phyloP scores from a whole-genome alignment of 2,888 invertebrate genomes.

The Rhagium mordax region DNA sequence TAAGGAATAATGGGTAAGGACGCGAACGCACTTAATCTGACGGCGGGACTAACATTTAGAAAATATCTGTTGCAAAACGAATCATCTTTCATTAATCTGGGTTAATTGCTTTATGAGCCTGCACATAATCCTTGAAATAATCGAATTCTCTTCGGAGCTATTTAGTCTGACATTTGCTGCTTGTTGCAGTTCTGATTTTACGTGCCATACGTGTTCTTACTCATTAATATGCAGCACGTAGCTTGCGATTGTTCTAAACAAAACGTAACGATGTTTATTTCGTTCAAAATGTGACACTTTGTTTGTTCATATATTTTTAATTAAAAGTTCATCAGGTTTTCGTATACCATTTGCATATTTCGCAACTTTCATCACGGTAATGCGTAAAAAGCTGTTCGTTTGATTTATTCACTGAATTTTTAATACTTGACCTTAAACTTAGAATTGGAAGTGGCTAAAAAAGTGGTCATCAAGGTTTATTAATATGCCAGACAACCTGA shows the following conservation, averaged over 20 bases:
- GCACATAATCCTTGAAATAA: conserved; percentile 54
- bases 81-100: conserved; percentile 52
- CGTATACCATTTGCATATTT: background rate
- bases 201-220: background rate
- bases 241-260: background rate
- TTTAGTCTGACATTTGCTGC: conserved; percentile 45
- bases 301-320: background rate
- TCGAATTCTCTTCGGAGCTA: conserved; percentile 43
- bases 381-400: background rate
- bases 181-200: conserved; percentile 40
- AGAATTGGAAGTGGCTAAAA: background rate
- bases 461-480: background rate
- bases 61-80: conserved; percentile 47
- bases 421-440: background rate
- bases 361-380: background rate
- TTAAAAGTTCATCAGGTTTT: background rate
- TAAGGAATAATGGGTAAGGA: background rate
- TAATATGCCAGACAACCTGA: background rate
- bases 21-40: background rate
- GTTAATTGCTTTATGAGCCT: conserved; percentile 56
- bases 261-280: background rate
- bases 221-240: background rate
- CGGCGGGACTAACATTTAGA: conserved; percentile 12
- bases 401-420: background rate
- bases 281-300: background rate